Evolutionary conservation across 2,797 vertebrate species (phyloP), one percentile per base, ranked within the genome.

Genomic region (Benthosema pterotum): DNA sequence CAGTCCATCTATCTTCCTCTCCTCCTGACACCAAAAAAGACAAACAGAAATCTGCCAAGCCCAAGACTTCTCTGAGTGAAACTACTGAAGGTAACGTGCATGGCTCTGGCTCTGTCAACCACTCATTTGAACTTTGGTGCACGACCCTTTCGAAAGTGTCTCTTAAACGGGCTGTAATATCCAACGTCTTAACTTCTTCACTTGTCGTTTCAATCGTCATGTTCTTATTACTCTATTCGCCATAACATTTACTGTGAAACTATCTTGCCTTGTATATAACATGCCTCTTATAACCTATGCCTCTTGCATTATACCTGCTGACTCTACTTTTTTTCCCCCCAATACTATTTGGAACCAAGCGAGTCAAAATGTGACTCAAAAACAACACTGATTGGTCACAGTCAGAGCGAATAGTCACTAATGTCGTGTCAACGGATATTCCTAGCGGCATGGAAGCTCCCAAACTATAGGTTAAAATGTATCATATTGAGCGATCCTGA

Each of bases 11-110:
- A 69, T 90, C 91, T 77, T 83, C 87, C 77, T 87, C 83, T 81
- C 83, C 82, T 88, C 83, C 82, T 88, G 90, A 93, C 84, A 89
- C 88, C 86, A 94, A 91, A 90, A 94, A 91, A 91, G 88, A 87
- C 70, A 91, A 93, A 89, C 19, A 68, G 70, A 94, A 92, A 86
- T 62, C 81, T 72, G 58, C 86, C 72, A 93, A 89, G 72, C 49
- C 77, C 88, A 94, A 91, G 84, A 78, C 89, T 71, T 83, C 90
- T 74, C 52, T 89, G 72, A 87, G 81, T 83, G 88, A 92, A 75
- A 79, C 64, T 70, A 80, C 76, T 79, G 90, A 92, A 93, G 92
- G 92, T 94, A 88, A 84, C 67, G 18, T 46, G 11, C 28, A 47
- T 45, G 16, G 48, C 13, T 67, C 43, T 49, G 25, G 5, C 1